phyloP scores from a whole-genome alignment of 2,888 invertebrate species.

The Amiota communis region DNA sequence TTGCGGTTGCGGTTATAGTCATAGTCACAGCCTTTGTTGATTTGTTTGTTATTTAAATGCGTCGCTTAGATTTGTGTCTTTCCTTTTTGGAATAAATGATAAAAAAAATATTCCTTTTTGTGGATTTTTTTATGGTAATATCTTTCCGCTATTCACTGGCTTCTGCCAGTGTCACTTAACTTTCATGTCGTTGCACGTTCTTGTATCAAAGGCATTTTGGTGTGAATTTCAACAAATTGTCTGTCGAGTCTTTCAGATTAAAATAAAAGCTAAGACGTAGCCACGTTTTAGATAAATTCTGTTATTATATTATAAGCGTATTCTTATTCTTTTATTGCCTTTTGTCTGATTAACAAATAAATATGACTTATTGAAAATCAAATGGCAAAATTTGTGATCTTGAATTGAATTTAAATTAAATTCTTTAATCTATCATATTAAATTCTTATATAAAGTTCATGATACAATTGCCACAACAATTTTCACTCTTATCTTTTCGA shows the following conservation, averaged over 20 bases:
- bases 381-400: too few relatives aligned
- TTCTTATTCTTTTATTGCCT: too few relatives aligned
- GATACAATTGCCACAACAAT: too few relatives aligned
- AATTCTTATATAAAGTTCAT: too few relatives aligned
- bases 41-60: constrained; percentile 38
- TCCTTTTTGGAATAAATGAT: too few relatives aligned
- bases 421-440: too few relatives aligned
- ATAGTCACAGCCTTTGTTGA: constrained; percentile 34
- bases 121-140: constrained; percentile 29
- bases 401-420: too few relatives aligned
- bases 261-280: too few relatives aligned
- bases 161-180: not conserved
- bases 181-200: constrained; percentile 7
- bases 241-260: constrained; percentile 18
- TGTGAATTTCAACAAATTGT: constrained; percentile 52
- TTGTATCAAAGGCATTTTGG: constrained; percentile 1
- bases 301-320: not conserved
- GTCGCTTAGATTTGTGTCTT: not conserved
- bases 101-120: not conserved
- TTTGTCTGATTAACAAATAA: too few relatives aligned
- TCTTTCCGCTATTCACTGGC: constrained; percentile 17
- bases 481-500: too few relatives aligned
- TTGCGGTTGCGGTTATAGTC: not conserved
- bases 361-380: too few relatives aligned
- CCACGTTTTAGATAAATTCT: not conserved